Conservation (phyloP, 1,140 invertebrate genomes). For the Thalassaphorura encarpata region DNA sequence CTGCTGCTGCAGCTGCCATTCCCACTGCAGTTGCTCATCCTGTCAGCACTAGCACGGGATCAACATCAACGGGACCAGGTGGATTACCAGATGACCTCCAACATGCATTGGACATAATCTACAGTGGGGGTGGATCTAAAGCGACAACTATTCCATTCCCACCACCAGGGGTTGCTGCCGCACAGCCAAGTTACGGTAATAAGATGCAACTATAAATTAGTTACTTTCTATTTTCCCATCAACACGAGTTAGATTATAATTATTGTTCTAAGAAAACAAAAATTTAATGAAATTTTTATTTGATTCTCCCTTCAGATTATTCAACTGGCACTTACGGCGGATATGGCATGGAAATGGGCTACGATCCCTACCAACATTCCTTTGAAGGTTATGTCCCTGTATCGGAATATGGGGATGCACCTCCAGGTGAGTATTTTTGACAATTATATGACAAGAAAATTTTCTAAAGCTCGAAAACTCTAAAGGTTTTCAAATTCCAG, state of each 20-base stretch:
- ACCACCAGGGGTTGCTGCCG: constrained; percentile 4
- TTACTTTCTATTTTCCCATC: not conserved
- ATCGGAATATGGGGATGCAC: constrained; percentile 11
- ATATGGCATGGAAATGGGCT: too few species aligned
- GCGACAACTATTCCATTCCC: constrained; percentile 11
- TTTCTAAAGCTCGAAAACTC: too few species aligned
- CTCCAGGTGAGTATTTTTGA: constrained; percentile 3
- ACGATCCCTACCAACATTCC: constrained; percentile 13
- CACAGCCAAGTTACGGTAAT: not conserved
- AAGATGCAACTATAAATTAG: constrained; percentile 2
- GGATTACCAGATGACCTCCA: constrained; percentile 30
- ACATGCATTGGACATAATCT: constrained; percentile 32
- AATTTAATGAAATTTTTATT: too few species aligned
- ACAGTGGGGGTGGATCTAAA: constrained; percentile 11
- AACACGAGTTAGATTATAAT: not conserved
- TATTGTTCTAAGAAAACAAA: too few species aligned
- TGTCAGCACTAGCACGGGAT: constrained; percentile 11
- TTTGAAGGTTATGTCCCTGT: constrained; percentile 24
- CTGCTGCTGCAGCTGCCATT: not conserved
- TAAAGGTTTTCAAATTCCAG: not conserved
- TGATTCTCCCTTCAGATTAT: constrained; percentile 1
- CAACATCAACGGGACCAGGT: not conserved
- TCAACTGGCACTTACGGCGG: constrained; percentile 6
- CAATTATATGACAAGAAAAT: too few species aligned
- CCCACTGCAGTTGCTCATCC: constrained; percentile 7